These are phyloP conservation scores for Drosophila aldrichi DNA, from an alignment of 2,888 invertebrate genomes.

Conservation along the genomic window DNA sequence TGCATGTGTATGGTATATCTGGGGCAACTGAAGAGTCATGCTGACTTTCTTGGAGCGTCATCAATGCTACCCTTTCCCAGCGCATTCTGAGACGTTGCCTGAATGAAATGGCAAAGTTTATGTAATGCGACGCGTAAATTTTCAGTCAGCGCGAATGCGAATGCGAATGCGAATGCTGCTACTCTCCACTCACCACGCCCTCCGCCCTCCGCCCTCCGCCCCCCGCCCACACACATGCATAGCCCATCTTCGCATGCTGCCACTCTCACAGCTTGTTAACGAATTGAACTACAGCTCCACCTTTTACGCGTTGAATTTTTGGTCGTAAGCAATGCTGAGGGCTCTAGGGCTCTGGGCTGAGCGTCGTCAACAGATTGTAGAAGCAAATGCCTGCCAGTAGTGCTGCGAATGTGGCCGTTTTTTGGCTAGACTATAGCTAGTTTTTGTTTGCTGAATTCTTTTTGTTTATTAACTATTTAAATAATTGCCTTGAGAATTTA, in stretches of 20 bases:
- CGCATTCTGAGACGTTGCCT: constrained; percentile 24
- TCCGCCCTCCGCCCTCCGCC: too few species aligned
- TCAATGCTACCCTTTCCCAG: constrained; percentile 39
- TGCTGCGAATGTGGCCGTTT: background rate
- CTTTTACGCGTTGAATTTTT: constrained; percentile 65
- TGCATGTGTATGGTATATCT: constrained; percentile 10
- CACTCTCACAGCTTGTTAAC: constrained; percentile 58
- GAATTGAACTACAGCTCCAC: constrained; percentile 79
- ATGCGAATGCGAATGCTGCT: constrained; percentile 25
- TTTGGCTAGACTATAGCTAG: background rate
- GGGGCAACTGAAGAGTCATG: constrained; percentile 63
- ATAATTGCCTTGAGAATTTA: background rate
- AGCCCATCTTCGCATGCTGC: background rate
- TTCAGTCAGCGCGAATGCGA: constrained; percentile 66
- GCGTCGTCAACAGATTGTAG: constrained; percentile 64
- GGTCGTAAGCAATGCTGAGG: constrained; percentile 37
- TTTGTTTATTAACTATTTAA: background rate
- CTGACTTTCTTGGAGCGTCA: constrained; percentile 65
- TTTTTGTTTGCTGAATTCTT: background rate
- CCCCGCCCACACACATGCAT: too few species aligned
- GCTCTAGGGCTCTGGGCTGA: constrained; percentile 21
- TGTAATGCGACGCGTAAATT: constrained; percentile 74
- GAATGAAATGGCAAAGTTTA: constrained; percentile 70
- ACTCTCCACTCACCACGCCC: background rate
- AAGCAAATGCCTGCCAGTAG: background rate